Conservation (phyloP, 2,797 vertebrate genomes). For the Moxostoma hubbsi region DNA sequence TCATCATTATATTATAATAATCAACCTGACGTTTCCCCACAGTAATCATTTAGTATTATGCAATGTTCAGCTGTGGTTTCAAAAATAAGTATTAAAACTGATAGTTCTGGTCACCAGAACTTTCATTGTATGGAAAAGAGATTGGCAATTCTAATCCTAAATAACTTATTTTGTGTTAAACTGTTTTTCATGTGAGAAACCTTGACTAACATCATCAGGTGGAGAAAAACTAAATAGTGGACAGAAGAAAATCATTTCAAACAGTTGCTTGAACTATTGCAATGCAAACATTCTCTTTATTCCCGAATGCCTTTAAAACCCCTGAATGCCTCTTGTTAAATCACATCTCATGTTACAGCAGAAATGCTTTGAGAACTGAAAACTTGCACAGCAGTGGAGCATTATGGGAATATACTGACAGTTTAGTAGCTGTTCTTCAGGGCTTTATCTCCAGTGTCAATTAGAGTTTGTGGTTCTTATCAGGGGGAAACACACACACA, state of each 20-base stretch:
- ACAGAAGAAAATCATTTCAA: not conserved
- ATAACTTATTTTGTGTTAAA: no score
- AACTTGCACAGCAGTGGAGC: slow-evolving; percentile 11
- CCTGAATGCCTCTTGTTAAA: not conserved
- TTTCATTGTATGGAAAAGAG: no score
- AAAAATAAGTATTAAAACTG: no score
- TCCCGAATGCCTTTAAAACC: not conserved
- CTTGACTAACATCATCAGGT: no score
- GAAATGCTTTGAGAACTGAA: slow-evolving; percentile 14
- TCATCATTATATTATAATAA: no score
- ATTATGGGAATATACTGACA: slow-evolving; percentile 41
- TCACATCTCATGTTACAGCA: not conserved
- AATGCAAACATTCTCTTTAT: slow-evolving; percentile 9
- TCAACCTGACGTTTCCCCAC: no score
- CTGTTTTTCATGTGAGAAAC: no score
- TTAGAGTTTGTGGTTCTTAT: slow-evolving; percentile 51
- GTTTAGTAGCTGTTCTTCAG: slow-evolving; percentile 48
- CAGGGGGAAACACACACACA: slow-evolving; percentile 48
- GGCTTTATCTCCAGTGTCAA: slow-evolving; percentile 52
- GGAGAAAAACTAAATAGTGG: not conserved
- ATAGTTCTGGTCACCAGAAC: no score
- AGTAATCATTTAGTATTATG: no score
- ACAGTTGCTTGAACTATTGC: slow-evolving; percentile 4
- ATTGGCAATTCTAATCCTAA: no score
- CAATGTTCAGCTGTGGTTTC: no score